Conservation (phyloP, 2,888 invertebrate species). For the Troides helena region DNA sequence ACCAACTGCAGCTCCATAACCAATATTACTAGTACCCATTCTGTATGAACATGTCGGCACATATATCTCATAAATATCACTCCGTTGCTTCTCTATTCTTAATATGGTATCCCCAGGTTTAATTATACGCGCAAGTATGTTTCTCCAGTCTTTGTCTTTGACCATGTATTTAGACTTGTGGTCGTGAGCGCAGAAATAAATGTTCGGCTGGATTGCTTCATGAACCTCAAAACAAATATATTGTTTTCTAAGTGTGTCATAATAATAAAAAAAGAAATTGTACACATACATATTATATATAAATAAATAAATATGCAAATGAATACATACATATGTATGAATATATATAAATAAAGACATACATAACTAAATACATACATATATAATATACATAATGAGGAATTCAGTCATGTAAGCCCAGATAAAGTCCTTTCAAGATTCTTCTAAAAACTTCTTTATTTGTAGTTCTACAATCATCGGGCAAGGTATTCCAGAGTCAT, state of each 20-base stretch:
- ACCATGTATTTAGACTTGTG: conserved; percentile 83
- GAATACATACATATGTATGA: too few relatives aligned
- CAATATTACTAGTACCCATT: conserved; percentile 94
- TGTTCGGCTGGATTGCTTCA: conserved; percentile 76
- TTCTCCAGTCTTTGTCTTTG: conserved; percentile 50
- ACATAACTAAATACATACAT: too few relatives aligned
- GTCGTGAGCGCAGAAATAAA: conserved; percentile 83
- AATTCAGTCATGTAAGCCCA: too few relatives aligned
- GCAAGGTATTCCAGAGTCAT: too few relatives aligned
- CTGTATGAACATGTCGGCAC: conserved; percentile 97
- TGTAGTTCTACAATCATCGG: too few relatives aligned
- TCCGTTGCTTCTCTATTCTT: conserved; percentile 43
- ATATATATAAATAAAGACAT: too few relatives aligned
- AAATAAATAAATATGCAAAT: too few relatives aligned
- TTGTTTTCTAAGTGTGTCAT: neutral
- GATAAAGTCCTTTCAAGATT: too few relatives aligned
- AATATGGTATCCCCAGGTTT: conserved; percentile 45
- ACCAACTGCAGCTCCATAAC: conserved; percentile 93
- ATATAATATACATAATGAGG: too few relatives aligned
- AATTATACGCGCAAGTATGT: conserved; percentile 43
- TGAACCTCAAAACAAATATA: conserved; percentile 76
- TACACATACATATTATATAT: too few relatives aligned
- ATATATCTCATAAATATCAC: conserved; percentile 85
- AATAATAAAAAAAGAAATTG: too few relatives aligned
- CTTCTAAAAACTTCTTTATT: too few relatives aligned